Evolutionary conservation across 2,113 vertebrate species (phyloP).

Genomic region (Tychaedon coryphoeus): DNA sequence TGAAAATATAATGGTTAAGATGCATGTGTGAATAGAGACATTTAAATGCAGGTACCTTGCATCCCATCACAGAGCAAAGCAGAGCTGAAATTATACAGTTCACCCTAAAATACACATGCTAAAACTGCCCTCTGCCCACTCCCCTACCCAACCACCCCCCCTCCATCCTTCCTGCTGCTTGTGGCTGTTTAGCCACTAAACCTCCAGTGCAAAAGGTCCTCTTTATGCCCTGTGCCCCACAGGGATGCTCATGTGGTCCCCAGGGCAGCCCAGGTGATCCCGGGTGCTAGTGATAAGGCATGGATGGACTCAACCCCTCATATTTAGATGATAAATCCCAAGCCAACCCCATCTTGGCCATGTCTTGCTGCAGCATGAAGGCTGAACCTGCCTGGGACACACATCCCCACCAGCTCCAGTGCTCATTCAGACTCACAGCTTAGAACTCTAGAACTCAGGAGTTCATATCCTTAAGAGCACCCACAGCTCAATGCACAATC

Average conservation of each 20-base stretch:
- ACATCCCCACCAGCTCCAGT: not conserved
- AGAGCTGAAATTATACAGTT: not conserved
- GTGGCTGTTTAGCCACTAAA: not conserved
- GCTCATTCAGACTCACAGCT: not conserved
- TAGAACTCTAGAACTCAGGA: not conserved
- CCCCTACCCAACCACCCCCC: fast-evolving
- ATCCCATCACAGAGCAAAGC: not conserved
- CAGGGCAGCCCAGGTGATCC: not conserved
- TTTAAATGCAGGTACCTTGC: not conserved
- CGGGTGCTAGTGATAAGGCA: not conserved
- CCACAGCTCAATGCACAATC: not conserved
- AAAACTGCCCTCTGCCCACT: not conserved
- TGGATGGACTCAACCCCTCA: fast-evolving
- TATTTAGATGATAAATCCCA: not conserved
- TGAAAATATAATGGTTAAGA: not conserved
- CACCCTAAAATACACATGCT: not conserved
- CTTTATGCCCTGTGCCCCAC: too few species aligned
- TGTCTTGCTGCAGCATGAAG: not conserved
- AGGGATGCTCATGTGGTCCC: not conserved
- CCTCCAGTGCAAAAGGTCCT: not conserved
- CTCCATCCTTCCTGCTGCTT: not conserved
- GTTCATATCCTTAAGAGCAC: not conserved
- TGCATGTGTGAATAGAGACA: not conserved
- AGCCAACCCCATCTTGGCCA: not conserved
- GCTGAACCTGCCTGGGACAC: not conserved